Evolutionary conservation across 2,888 invertebrate species (phyloP), one percentile per base, ranked within the genome.

Genomic region (Anthoptus insignis): DNA sequence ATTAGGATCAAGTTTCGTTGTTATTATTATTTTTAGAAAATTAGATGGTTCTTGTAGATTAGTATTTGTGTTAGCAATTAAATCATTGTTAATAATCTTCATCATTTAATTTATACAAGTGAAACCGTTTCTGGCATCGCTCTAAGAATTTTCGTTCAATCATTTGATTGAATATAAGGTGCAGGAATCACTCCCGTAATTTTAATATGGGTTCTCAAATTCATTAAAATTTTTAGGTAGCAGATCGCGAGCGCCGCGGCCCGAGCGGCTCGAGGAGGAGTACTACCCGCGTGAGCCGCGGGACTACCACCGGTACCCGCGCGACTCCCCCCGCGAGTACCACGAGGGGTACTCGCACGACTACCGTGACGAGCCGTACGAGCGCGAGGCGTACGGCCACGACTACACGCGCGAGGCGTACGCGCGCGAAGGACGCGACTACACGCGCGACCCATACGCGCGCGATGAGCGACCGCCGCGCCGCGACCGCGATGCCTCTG

Each of bases 261-360:
- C 90, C 70, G 93, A 93, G 80, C 86, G 95, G 83, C 81, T 95
- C 84, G 95, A 95, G 77, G 95, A 95, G 75, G 89, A 91, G 77
- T 90, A 91, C 84, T 76, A 76, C 59, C 72, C 73, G 34, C 73
- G 76, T 79, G 81, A 72, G 60, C 75, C 76, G 59, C 77, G 76
- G 54, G 78, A 81, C 56, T 74, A 76, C 61, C 76, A 73, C 68
- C 77, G 71, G 72, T 78, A 76, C 69, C 70, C 72, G 58, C 71
- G 68, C 64, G 71, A 76, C 45, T 56, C 60, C 64, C 69, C 59
- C 63, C 69, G 60, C 53, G 63, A 66, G 53, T 66, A 76, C 57
- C 83, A 77, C 71, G 94, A 91, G 73, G 89, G 89, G 67, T 85
- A 86, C 79, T 76, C 81, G 45, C 83, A 79, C 76, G 79, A 78